Percentiles rank a stretch among this genome's conserved stretches.
These are phyloP conservation scores for Pseudomyrmex cubaensis DNA, from an alignment of 1,140 invertebrate genomes.

Conservation along the genomic window DNA sequence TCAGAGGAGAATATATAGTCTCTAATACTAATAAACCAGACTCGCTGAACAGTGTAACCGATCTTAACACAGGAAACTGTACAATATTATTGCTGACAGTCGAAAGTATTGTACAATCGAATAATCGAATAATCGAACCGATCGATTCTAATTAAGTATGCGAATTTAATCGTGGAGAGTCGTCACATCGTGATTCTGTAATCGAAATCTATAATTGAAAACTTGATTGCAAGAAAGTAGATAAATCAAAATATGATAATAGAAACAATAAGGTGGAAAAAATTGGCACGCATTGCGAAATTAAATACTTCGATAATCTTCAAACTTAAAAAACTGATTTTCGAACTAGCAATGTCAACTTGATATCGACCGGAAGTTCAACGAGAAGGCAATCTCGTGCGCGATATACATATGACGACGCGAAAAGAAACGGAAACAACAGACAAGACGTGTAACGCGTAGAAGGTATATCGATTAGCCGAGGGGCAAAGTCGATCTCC, in stretches of 20 bases:
- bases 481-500: conserved; percentile 53
- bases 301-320: background rate
- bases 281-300: too few species aligned
- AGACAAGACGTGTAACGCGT: conserved; percentile 25
- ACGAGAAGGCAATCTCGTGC: background rate
- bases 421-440: conserved; percentile 20
- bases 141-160: background rate
- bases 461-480: conserved; percentile 47
- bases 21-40: conserved; percentile 19
- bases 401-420: background rate
- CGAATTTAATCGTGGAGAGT: too few species aligned
- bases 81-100: conserved; percentile 4
- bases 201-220: too few species aligned
- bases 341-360: background rate
- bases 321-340: background rate
- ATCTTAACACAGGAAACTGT: conserved; percentile 3
- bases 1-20: conserved; percentile 20
- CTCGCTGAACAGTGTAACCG: conserved; percentile 4
- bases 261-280: too few species aligned
- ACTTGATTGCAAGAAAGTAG: too few species aligned
- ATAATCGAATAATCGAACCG: too few species aligned
- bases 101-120: conserved; percentile 1
- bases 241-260: too few species aligned
- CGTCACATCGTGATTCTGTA: too few species aligned
- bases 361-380: conserved; percentile 32